Evolutionary conservation across 2,797 vertebrate genomes (phyloP).

Genomic region (Mastacembelus armatus): DNA sequence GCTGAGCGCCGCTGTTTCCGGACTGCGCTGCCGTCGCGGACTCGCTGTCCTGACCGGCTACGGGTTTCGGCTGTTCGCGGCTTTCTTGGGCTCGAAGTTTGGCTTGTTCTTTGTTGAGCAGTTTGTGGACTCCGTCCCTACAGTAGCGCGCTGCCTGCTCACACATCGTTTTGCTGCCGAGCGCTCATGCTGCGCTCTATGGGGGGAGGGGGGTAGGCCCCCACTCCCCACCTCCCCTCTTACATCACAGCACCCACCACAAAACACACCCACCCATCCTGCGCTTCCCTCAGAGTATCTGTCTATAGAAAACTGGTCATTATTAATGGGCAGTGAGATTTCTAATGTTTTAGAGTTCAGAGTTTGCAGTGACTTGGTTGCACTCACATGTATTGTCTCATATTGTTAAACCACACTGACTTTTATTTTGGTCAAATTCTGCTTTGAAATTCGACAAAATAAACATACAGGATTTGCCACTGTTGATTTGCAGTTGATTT

Average conservation of each 20-base stretch:
- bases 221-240: constrained; percentile 54
- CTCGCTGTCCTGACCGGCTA: constrained; percentile 84
- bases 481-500: no score
- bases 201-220: constrained; percentile 84
- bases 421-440: no score
- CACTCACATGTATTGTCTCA: no score
- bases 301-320: no score
- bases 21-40: constrained; percentile 87
- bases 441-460: no score
- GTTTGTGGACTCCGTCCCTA: constrained; percentile 96
- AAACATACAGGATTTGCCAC: no score
- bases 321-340: constrained; percentile 76
- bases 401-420: no score
- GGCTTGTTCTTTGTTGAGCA: constrained; percentile 94
- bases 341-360: no score
- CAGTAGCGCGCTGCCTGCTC: constrained; percentile 98
- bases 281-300: no score
- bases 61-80: constrained; percentile 88
- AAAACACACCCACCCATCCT: constrained; percentile 81
- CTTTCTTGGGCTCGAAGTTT: constrained; percentile 87
- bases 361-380: no score
- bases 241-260: constrained; percentile 78
- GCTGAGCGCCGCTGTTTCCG: constrained; percentile 87
- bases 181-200: constrained; percentile 88
- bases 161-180: constrained; percentile 94